Base-by-base conservation (phyloP, 2,113 vertebrate species). In the Melanerpes aurifrons region DNA sequence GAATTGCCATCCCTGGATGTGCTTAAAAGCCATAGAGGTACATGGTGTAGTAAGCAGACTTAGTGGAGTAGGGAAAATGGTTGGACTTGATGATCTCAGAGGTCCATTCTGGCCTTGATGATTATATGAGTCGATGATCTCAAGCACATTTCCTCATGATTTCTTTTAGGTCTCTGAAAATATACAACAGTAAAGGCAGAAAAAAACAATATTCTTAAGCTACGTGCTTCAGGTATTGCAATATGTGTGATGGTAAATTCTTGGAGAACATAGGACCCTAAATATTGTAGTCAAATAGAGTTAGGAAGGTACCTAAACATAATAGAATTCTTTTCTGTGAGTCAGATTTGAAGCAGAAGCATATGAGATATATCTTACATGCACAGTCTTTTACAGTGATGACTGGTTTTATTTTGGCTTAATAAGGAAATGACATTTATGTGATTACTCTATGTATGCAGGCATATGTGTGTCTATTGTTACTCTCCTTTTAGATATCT, bases 381-480 rank as follows among this genome's bases (percentile, higher is more conserved):
- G 32, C 47, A 48, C 12, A 58, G 9, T 48, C 48, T 89, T 81
- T 86, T 91, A 80, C 32, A 86, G 62, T 15, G 66, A 83, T 83
- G 78, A 83, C 45, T 93, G 66, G 29, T 58, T 92, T 93, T 88
- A 57, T 92, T 92, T 83, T 78, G 37, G 20, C 84, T 83, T 89
- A 95, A 88, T 86, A 77, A 86, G 79, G 79, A 91, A 93, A 94
- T 86, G 3, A 74, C 87, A 71, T 90, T 92, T 73, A 91, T 91
- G 32, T 48, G 37, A 95, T 94, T 94, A 93, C 47, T 80, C 17
- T 61, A 15, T 80, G 53, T 57, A 87, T 91, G 45, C 45, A 90
- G 78, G 81, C 67, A 45, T 69, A 94, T 81, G 61, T 71, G 17
- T 77, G 47, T 57, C 32, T 74, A 74, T 61, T 76, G 37, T 32